Evolutionary conservation across 64 coral and sea anemone genomes (phyloP), one percentile per base, ranked within the genome.

Genomic region (Stichodactyla mertensii): DNA sequence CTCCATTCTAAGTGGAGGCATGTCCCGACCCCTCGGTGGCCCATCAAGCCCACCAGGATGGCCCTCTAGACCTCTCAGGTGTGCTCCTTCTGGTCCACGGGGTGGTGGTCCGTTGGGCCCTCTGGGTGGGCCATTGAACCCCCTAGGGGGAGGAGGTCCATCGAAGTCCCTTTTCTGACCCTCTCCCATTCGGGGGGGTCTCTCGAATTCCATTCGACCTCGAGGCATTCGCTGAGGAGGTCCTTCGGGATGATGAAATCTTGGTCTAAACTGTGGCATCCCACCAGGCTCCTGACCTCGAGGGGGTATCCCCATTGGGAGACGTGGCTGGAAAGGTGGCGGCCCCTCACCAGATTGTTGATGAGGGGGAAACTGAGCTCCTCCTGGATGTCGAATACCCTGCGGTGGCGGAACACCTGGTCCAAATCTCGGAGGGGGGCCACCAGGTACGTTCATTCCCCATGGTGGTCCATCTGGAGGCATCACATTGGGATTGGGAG

Each of bases 401-500:
- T 82, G 89, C 14, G 84, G 93, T 58, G 88, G 91, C 27, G 88
- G 88, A 15, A 87, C 85, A 24, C 86, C 61, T n/a, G 82, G 87
- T 19, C 83, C 84, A 57, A 83, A 82, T 51, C 80, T 57, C 86
- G 84, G 87, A 20, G 87, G 86, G 26, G 86, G 86, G 64, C 83
- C 70, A 18, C 89, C 82, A 59, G 84, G 88, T 11, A 90, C 36
- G 85, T 92, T 77, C 64, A 86, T 78, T 22, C 81, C 85, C 54
- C 90, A 87, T 0, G 88, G 94, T 28, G 84, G 86, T 20, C 86
- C 90, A 52, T 77, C 66, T 14, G 89, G 93, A 13, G 87, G 94
- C 16, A 90, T 77, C 85, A 96, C 90, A 62, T 89, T 89, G 0
- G 93, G 87, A 14, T 74, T 74, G 52, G 90, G 93, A 53, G 80